Evolutionary conservation across 2,888 invertebrate genomes (phyloP), one percentile per base, ranked within the genome.

Genomic region (Agonum fuliginosum): DNA sequence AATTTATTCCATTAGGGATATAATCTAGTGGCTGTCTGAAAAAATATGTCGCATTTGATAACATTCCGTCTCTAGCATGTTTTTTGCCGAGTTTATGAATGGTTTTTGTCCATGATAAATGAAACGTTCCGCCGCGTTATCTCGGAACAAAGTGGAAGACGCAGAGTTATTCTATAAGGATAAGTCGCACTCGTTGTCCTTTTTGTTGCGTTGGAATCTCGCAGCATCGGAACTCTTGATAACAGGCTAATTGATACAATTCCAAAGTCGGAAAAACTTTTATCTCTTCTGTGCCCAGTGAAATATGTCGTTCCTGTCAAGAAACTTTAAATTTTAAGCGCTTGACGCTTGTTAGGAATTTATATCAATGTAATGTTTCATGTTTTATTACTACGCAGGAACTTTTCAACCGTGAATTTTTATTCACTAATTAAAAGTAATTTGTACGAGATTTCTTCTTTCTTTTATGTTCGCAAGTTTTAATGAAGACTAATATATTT

Each of bases 1-100:
- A 67, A 67, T 67, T 67, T 67, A 67, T 67, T 41, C 41, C 37
- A 67, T 67, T 67, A 41, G 67, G 67, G 41, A 67, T 41, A 67
- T 67, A 67, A 67, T 67, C 67, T 62, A 34, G 8, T 34, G 30
- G 62, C 30, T 67, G 67, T 41, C 41, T 37, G 67, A 67, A 67
- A 67, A 67, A 67, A 67, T 67, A 67, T 67, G 67, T 67, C 67
- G 67, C 67, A 67, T 67, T 67, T 67, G 67, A 67, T 67, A 67
- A 67, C 67, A 41, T 67, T 20, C 37, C 37, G 12, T 62, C 37
- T 30, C 20, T 41, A 67, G 67, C 67, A 67, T 67, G 67, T 67
- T 67, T 67, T 67, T 67, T 41, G 67, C 27, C n/a, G 37, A 22
- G 34, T 20, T 67, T 67, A 67, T 67, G 67, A 67, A 67, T 67